Conservation (phyloP, 1,140 invertebrate genomes). For the Dinoponera quadriceps region DNA sequence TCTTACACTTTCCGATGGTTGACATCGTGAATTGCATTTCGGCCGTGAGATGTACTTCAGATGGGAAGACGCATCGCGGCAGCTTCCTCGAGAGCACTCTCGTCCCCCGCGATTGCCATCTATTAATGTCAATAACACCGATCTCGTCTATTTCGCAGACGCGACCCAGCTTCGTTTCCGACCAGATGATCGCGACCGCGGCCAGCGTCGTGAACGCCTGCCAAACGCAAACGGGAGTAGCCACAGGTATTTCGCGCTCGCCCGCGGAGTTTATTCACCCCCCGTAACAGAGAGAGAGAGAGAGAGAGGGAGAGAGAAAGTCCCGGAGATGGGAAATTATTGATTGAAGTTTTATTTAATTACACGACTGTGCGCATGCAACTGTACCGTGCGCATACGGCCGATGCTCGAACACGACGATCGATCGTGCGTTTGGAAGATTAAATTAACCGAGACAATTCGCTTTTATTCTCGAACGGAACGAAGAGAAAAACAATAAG, state of each 20-base stretch:
- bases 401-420: no score
- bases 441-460: not conserved
- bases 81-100: not conserved
- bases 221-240: slow-evolving; percentile 79
- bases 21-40: no score
- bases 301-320: no score
- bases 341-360: slow-evolving; percentile 29
- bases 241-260: slow-evolving; percentile 74
- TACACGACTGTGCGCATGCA: not conserved
- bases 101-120: not conserved
- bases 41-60: not conserved
- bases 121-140: slow-evolving; percentile 22
- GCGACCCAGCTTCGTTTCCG: slow-evolving; percentile 81
- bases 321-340: slow-evolving; percentile 11
- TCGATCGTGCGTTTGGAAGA: not conserved
- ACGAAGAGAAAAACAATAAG: not conserved
- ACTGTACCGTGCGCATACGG: not conserved
- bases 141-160: slow-evolving; percentile 68
- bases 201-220: slow-evolving; percentile 82
- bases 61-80: not conserved
- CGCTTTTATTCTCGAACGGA: not conserved
- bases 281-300: no score
- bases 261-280: slow-evolving; percentile 29
- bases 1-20: no score
- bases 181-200: slow-evolving; percentile 80